Percentiles rank a stretch among this genome's conserved stretches.
Conservation (phyloP, 1,140 invertebrate species). For the Sesamia nonagrioides region DNA sequence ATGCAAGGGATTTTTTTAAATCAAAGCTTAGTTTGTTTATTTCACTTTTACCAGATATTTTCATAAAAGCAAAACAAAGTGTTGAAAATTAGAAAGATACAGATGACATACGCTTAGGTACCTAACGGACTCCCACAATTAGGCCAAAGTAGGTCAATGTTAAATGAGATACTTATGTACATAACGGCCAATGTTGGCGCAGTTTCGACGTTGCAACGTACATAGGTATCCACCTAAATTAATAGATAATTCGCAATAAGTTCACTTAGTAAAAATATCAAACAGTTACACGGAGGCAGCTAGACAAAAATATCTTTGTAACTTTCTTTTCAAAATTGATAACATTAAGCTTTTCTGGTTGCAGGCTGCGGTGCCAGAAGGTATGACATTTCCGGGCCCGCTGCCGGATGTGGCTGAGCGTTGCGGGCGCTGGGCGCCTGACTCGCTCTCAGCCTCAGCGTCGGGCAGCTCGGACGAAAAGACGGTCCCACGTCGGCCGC, state of each 20-base stretch:
- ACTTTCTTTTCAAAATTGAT: not conserved
- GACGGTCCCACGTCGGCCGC: constrained; percentile 78
- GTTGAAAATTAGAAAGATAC: not conserved
- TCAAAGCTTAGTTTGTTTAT: too few species aligned
- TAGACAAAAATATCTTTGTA: not conserved
- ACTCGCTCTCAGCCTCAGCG: constrained; percentile 82
- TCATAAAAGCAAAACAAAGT: too few species aligned
- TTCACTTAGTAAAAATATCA: not conserved
- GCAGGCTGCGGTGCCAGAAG: constrained; percentile 83
- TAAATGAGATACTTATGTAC: constrained; percentile 32
- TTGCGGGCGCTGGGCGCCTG: constrained; percentile 84
- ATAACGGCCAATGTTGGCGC: constrained; percentile 25
- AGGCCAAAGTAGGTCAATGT: constrained; percentile 13
- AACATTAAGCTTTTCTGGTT: constrained; percentile 55
- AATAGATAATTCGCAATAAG: not conserved
- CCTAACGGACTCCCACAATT: not conserved
- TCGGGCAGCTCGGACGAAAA: constrained; percentile 86
- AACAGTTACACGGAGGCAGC: too few species aligned
- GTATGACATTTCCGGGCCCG: constrained; percentile 83
- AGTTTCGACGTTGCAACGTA: constrained; percentile 2
- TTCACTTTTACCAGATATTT: too few species aligned
- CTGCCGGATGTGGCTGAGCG: constrained; percentile 86
- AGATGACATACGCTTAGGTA: too few species aligned
- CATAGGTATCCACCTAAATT: too few species aligned
- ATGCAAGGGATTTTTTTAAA: too few species aligned